Base-by-base conservation (phyloP, 2,113 vertebrate species). In the Marmota monax region DNA sequence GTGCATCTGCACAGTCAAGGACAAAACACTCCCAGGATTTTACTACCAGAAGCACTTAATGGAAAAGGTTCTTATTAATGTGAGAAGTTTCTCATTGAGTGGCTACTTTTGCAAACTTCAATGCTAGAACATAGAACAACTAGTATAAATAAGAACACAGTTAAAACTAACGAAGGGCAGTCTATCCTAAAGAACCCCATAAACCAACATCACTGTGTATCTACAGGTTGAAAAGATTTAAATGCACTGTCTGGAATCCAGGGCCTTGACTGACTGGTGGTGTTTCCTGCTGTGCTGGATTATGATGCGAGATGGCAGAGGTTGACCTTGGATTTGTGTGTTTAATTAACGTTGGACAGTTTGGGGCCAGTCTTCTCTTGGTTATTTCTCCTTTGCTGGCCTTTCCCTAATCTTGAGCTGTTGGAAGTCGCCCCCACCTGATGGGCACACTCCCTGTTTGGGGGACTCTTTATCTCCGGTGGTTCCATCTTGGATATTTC, bases 361-460 rank as follows among this genome's bases (percentile, higher is more conserved):
- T 70, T 5, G 14, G 5, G 67, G 32, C 25, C 29, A 56, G 27
- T 39, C 29, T 67, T 58, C 34, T 42, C 77, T 32, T 12, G 84
- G 7, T 17, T 42, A 2, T 2, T 58, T 69, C 11, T 29, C 13
- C 51, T 42, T 48, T 48, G n/a, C 13, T 83, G 4, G 63, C 12
- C 25, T 84, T 22, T 39, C 37, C 45, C 32, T 67, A n/a, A 13
- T 8, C 22, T 34, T 67, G 32, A 79, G 5, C 67, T 37, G 56
- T 12, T 13, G 14, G 16, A 5, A 0, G 2, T 27, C 7, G 0
- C 17, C 22, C 53, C 65, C 4, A 0, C 58, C 48, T 65, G 65
- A 4, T 1, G 0, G 17, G 29, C 0, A n/a, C 1, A 29, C 27
- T 48, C 56, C 61, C 20, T 32, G 0, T 51, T 51, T 79, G 6